Conservation (phyloP, 2,888 invertebrate genomes). For the Rhagophthalmus giganteus region DNA sequence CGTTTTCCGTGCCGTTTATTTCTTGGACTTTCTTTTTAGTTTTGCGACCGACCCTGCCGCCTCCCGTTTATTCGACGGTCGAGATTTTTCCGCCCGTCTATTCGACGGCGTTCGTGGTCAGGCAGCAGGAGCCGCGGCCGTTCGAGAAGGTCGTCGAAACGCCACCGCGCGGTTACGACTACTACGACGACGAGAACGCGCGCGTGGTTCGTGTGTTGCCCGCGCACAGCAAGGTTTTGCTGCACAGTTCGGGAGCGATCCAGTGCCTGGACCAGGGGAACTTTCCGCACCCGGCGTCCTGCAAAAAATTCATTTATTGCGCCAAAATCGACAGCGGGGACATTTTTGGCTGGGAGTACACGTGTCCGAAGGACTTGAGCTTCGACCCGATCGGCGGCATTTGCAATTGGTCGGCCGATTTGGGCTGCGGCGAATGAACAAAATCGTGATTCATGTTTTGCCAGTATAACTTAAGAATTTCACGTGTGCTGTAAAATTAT, state of each 20-base stretch:
- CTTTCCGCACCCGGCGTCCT: slow-evolving; percentile 88
- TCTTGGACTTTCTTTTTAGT: no score
- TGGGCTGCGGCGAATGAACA: slow-evolving; percentile 76
- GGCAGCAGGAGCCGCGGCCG: slow-evolving; percentile 16
- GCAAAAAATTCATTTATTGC: slow-evolving; percentile 90
- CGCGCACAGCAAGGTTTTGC: slow-evolving; percentile 63
- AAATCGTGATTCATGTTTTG: no score
- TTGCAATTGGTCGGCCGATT: slow-evolving; percentile 85
- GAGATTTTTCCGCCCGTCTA: slow-evolving; percentile 4
- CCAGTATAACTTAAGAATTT: no score
- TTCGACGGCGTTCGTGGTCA: slow-evolving; percentile 14
- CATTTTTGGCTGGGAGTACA: slow-evolving; percentile 84
- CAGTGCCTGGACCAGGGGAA: slow-evolving; percentile 88
- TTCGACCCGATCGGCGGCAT: slow-evolving; percentile 90
- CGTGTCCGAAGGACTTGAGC: slow-evolving; percentile 82
- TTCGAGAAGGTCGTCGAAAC: slow-evolving; percentile 13
- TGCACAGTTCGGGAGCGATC: slow-evolving; percentile 72
- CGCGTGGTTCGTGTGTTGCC: slow-evolving; percentile 60
- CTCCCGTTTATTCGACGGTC: neutral
- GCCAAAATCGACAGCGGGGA: slow-evolving; percentile 78
- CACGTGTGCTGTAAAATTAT: no score
- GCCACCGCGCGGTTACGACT: slow-evolving; percentile 61
- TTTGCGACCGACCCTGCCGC: no score
- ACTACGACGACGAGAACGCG: slow-evolving; percentile 68
- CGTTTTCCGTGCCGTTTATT: neutral